Evolutionary conservation across 2,888 invertebrate genomes (phyloP), one percentile per base, ranked within the genome.

Genomic region (Drosophila flavopinicola): DNA sequence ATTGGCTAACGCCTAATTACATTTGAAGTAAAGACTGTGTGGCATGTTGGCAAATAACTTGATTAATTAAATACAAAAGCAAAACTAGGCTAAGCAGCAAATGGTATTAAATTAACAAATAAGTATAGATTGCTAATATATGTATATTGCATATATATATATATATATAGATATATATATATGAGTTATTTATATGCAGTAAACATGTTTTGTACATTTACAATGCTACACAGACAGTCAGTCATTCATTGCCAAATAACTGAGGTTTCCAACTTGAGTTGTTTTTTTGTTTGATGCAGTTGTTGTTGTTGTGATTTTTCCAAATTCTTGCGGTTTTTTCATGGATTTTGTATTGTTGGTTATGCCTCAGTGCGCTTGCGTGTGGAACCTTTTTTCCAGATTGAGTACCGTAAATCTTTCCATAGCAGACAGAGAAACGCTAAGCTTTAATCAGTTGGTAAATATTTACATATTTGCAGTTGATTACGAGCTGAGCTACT

Each of bases 181-280:
- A 15, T 6, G n/a, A 39, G 23, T 56, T 59, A 65, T 66, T 49
- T 35, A 25, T 48, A 56, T 68, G 37, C 45, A 37, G 35, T 39
- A 73, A 84, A 83, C 82, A 70, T 70, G 82, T 83, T 83, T 78
- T 67, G 42, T 66, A 61, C 69, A 72, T 65, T 83, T 49, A 49
- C 58, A 59, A 68, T 58, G 51, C 44, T 49, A 17, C 47, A 30
- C 29, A 1, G 35, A n/a, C 38, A 15, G 30, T 39, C 49, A 37
- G 48, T 44, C 67, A 56, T 49, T 75, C 85, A 83, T 75, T 83
- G 85, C 83, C 82, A 77, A 83, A 85, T 83, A 71, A 63, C 57
- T 66, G 73, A 44, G 67, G 54, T 65, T 79, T 71, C 51, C 35
- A 51, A 30, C 48, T 42, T 25, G 20, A 29, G 30, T 33, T 30